Evolutionary conservation across 53 echinoderm and acorn worm species (phyloP), one percentile per base, ranked within the genome.

Genomic region (Paelopatides confundens): DNA sequence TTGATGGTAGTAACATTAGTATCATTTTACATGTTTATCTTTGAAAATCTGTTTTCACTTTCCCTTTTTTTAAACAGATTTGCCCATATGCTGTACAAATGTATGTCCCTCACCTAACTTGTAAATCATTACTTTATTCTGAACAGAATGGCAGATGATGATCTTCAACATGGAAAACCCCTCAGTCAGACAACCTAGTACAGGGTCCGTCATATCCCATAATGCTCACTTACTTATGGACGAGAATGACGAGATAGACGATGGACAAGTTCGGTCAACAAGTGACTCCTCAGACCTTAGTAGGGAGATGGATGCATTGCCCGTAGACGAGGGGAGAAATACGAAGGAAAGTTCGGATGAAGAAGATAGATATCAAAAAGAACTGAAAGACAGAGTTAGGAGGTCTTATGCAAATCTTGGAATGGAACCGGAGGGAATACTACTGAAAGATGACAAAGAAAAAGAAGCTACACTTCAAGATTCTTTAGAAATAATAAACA

Each of bases 371-470:
- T 98, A 98, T 76, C 98, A 98, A 86, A 87, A 90, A 49, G 98
- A 95, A 23, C 63, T 98, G 48, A 94, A 89, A 66, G 94, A 95
- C 51, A 70, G 98, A 43, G 90, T 98, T 29, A 84, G 87, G 58
- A 77, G 77, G 68, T 98, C 98, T 18, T 95, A 95, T 68, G 93
- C 90, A 5, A 95, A 98, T 50, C 87, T 98, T 26, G 94, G 98
- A 27, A 94, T 96, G 70, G 90, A 96, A 54, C 92, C 96, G 7
- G 93, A 96, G 32, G 95, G 92, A 21, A 88, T 95, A 21, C 69
- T 91, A 14, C 90, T 96, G 28, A 86, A 82, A 48, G 93, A 96
- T 23, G 86, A 88, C 36, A 78, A 86, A 17, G 91, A 90, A 0
- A 65, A 77, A 32, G 62, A 53, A 12, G 65, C 31, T 3, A 62